phyloP scores from a whole-genome alignment of 2,113 vertebrate species.

The Physeter macrocephalus region DNA sequence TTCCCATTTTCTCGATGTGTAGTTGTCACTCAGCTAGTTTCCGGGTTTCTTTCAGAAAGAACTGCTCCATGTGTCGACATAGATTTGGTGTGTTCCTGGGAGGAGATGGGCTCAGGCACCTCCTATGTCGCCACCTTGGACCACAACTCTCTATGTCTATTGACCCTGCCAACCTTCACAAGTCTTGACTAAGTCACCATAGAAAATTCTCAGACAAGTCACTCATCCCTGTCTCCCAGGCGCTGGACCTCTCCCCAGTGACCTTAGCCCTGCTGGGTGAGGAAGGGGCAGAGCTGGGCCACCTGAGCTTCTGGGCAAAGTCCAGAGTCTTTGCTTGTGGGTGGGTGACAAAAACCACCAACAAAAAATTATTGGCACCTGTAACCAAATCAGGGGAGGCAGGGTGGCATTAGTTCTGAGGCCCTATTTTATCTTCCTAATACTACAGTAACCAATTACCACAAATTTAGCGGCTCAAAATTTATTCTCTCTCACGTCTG shows the following conservation, averaged over 20 bases:
- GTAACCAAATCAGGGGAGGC: background rate
- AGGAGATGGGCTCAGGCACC: background rate
- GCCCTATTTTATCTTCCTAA: background rate
- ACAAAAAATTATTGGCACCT: background rate
- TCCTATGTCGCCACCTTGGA: background rate
- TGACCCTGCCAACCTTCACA: background rate
- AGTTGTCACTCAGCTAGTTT: background rate
- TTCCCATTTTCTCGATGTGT: background rate
- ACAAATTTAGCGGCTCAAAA: background rate
- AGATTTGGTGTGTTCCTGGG: background rate
- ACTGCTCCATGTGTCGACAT: background rate
- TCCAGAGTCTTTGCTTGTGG: background rate
- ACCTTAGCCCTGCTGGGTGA: background rate
- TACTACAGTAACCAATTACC: rapidly evolving
- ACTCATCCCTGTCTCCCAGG: background rate
- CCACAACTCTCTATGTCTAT: background rate
- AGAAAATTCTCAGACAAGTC: background rate
- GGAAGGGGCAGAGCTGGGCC: background rate
- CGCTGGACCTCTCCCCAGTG: background rate
- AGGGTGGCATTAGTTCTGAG: rapidly evolving
- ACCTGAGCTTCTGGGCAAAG: background rate
- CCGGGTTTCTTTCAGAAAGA: background rate
- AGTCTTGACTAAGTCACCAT: background rate
- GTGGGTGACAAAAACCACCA: background rate
- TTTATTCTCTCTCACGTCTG: background rate